These are phyloP conservation scores for Netelia fuscicornis DNA, from an alignment of 2,888 invertebrate genomes.

Conservation along the genomic window DNA sequence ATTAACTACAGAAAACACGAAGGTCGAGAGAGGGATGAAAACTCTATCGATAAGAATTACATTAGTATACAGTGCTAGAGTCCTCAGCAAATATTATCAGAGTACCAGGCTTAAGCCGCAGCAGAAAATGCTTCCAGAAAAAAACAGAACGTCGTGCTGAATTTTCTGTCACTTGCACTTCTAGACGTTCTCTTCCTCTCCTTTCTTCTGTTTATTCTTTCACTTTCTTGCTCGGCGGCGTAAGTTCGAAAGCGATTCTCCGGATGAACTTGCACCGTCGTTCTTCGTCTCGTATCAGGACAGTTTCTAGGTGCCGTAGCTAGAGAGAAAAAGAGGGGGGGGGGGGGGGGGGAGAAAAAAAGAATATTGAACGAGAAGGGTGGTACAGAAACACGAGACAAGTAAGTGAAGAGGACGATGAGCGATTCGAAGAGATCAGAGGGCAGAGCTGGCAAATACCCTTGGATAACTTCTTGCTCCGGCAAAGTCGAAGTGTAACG, in stretches of 20 bases:
- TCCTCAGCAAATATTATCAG: constrained; percentile 46
- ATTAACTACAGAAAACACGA: background rate
- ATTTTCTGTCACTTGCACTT: constrained; percentile 9
- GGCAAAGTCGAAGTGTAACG: constrained; percentile 26
- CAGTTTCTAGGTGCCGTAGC: background rate
- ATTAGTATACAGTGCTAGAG: constrained; percentile 38
- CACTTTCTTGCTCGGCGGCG: constrained; percentile 17
- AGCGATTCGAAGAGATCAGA: constrained; percentile 4
- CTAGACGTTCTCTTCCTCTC: background rate
- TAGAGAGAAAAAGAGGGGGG: background rate
- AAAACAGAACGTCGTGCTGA: constrained; percentile 25
- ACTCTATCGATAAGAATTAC: constrained; percentile 30
- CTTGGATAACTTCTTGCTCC: constrained; percentile 32
- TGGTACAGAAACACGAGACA: constrained; percentile 8
- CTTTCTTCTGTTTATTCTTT: constrained; percentile 1
- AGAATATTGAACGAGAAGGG: constrained; percentile 27
- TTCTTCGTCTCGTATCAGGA: constrained; percentile 35
- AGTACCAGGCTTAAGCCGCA: constrained; percentile 31
- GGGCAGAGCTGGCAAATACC: constrained; percentile 30
- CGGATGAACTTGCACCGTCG: constrained; percentile 24
- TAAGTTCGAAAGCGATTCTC: constrained; percentile 31
- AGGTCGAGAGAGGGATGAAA: constrained; percentile 17
- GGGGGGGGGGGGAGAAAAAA: constrained; percentile 9
- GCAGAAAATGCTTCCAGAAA: constrained; percentile 4
- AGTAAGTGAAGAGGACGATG: constrained; percentile 5